These are phyloP conservation scores for Lutra lutra DNA, from an alignment of 2,797 vertebrate species.

Conservation along the genomic window DNA sequence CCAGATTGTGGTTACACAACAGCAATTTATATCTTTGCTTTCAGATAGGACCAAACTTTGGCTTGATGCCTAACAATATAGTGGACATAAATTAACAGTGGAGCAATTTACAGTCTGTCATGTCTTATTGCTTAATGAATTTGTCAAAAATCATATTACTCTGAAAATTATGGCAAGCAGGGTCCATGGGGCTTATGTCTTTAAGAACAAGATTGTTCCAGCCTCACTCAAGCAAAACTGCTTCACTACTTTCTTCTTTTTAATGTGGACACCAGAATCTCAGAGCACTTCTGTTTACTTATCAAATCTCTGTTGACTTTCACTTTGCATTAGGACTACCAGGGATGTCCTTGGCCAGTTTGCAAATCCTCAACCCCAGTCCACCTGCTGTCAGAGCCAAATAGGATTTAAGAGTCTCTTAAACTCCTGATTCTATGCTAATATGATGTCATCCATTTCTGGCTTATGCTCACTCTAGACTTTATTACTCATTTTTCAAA, in stretches of 20 bases:
- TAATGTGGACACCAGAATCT: slow-evolving; percentile 40
- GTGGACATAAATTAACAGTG: slow-evolving; percentile 87
- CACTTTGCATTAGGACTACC: slow-evolving; percentile 54
- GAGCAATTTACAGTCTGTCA: slow-evolving; percentile 88
- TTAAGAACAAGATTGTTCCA: slow-evolving; percentile 75
- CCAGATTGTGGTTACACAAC: slow-evolving; percentile 84
- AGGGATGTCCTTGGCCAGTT: slow-evolving; percentile 55
- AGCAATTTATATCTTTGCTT: slow-evolving; percentile 87
- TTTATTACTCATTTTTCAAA: slow-evolving; percentile 51
- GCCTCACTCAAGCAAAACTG: slow-evolving; percentile 64
- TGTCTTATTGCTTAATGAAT: slow-evolving; percentile 90
- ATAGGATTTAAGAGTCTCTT: slow-evolving; percentile 60
- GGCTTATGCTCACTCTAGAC: not conserved
- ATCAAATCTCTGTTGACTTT: slow-evolving; percentile 64
- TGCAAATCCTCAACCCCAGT: slow-evolving; percentile 53
- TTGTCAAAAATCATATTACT: slow-evolving; percentile 88
- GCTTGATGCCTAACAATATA: slow-evolving; percentile 88
- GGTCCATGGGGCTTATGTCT: slow-evolving; percentile 79
- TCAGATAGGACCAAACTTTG: slow-evolving; percentile 87
- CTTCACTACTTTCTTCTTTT: slow-evolving; percentile 65
- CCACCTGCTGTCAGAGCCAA: slow-evolving; percentile 67
- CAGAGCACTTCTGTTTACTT: slow-evolving; percentile 65
- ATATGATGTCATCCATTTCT: slow-evolving; percentile 52
- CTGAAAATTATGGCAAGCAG: slow-evolving; percentile 84
- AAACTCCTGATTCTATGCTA: slow-evolving; percentile 41